Evolutionary conservation across 2,888 invertebrate genomes (phyloP), one percentile per base, ranked within the genome.

Genomic region (Melanotus villosus): DNA sequence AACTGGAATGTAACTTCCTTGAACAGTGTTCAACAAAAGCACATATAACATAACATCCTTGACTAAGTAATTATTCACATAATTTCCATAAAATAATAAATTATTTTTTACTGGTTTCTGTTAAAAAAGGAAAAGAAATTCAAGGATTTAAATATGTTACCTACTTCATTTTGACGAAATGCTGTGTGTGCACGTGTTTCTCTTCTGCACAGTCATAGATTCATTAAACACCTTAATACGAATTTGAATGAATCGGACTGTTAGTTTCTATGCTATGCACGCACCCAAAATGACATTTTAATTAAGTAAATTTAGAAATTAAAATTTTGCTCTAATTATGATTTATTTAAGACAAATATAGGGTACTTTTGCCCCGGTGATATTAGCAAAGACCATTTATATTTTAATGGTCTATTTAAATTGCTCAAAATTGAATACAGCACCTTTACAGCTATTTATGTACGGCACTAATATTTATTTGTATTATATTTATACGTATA

Each of bases 371-470:
- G 9, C 16, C 43, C 19, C 19, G 9, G 43, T 43, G 43, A 50
- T 50, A 50, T 50, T 50, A 50, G 30, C 30, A 14, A 50, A 50
- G 50, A 50, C 50, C 50, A 50, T 14, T 7, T 30, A 50, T 19
- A 43, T 19, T 2, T 26, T 23, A 26, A 23, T 3, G 43, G 43
- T 19, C 43, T 50, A 30, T 50, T 50, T 50, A n/a, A 50, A 50
- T 50, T 50, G 50, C 50, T 50, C 50, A 50, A 43, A 41, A 50
- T 50, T 50, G 50, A 26, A 26, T 50, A 14, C 14, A 26, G 50
- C 50, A 50, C 50, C 12, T 50, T 50, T 50, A 50, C 50, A 26
- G 26, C 26, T 50, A 14, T 26, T 50, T 50, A 26, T 14, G 50
- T 50, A 23, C 26, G 26, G 50, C 50, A 50, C 26, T 5, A 50